Base-by-base conservation (phyloP, 2,888 invertebrate genomes). In the Nephrotoma appendiculata region DNA sequence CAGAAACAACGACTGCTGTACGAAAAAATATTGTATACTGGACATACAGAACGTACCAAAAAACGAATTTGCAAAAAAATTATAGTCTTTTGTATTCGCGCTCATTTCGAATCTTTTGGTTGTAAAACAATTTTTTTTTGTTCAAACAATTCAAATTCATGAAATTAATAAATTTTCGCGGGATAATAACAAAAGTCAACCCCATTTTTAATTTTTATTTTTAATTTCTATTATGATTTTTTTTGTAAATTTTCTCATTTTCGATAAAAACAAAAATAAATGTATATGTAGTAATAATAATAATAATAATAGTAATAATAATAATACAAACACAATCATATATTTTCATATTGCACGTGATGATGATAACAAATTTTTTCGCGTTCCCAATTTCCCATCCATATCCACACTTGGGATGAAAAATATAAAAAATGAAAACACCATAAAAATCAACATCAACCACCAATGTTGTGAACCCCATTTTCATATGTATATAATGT, bases 161-260 rank as follows among this genome's bases (percentile, higher is more conserved):
- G 19, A 85, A 85, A 85, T 85, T 85, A 85, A 85, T 85, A 85
- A 85, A 85, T 85, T 71, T 85, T 85, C 85, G 85, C 85, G 85
- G 85, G 43, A 84, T 84, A 84, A 85, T 44, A 85, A 85, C 84
- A 84, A 85, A 85, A 85, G 85, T 85, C 85, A 85, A 85, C 85
- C 44, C 85, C 85, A 44, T 44, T 31, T 44, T 44, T 85, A 45
- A 44, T 44, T 31, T 44, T 44, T 85, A 45, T 31, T 83, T 83
- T 83, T 83, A 19, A 19, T 85, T 85, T 85, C 85, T 85, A 84
- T 84, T 84, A 84, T 84, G 43, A 84, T 84, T 84, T 84, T 84
- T 83, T 83, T 42, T 42, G n/a, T 42, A 42, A 84, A 84, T 84
- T 84, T 84, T 84, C 84, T 84, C 84, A 84, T 84, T 84, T 84